Base-by-base conservation (phyloP, 2,797 vertebrate species). In the Poecilia gillii region DNA sequence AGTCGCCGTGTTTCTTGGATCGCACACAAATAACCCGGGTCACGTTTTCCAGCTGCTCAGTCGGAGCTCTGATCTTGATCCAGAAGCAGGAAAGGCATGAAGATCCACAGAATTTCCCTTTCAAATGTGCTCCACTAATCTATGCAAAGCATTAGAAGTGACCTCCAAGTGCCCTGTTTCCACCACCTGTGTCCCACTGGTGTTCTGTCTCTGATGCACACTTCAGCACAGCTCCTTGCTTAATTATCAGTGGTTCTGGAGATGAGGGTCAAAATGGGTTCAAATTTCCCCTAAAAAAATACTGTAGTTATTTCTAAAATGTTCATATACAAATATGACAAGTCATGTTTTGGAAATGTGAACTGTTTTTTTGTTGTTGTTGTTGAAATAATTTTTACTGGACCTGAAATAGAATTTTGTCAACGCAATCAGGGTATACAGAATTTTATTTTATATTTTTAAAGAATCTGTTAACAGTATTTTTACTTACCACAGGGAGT, bases 111-210 rank as follows among this genome's bases (percentile, higher is more conserved):
- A 13, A 78, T 88, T 88, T 90, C 45, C 76, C 77, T 83, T 87
- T 86, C 83, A 87, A 85, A 87, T 80, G 9, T 28, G 28, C 47
- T 62, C n/a, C 9, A 68, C 64, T 84, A 7, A 18, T 81, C 57
- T 18, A 71, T 71, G 68, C 43, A 71, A 71, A 71, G 43, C 25
- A 46, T 1, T 71, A 16, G 68, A 46, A 71, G 3, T 71, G 68
- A 71, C 68, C 68, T 71, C 68, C n/a, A 3, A 18, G 43, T 71
- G 41, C 43, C 13, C 68, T 71, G 13, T 71, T 71, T 71, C 68
- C 43, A 46, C 43, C 68, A 71, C 68, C 41, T 71, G 68, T 71
- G 68, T 71, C 68, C 41, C 7, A 6, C 43, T 11, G 20, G 64
- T 23, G 64, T 41, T 68, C 64, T 41, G 36, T 41, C 36, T 41